Percentiles rank a stretch among this genome's conserved stretches.
These are phyloP conservation scores for Cerceris ruficornis DNA, from an alignment of 2,888 invertebrate species.

Conservation along the genomic window DNA sequence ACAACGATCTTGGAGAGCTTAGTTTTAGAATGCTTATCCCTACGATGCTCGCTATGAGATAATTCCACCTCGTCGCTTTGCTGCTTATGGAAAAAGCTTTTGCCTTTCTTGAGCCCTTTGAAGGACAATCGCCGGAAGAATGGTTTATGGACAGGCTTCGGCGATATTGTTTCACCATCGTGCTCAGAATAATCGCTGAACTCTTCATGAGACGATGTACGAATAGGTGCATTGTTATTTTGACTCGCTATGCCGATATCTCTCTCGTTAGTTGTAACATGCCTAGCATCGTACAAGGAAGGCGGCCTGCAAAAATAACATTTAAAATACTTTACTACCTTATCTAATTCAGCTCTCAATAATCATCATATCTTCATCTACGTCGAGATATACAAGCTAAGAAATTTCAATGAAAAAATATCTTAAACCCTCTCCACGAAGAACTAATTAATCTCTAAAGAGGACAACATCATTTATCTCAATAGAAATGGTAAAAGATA, in stretches of 20 bases:
- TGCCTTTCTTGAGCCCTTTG: constrained; percentile 92
- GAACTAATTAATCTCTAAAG: too few species aligned
- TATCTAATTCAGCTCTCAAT: not conserved
- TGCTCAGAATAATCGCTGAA: constrained; percentile 88
- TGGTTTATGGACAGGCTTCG: constrained; percentile 91
- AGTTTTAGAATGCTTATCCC: constrained; percentile 90
- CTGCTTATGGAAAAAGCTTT: constrained; percentile 94
- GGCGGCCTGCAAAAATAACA: constrained; percentile 69
- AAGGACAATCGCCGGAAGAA: constrained; percentile 94
- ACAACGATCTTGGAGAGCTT: constrained; percentile 96
- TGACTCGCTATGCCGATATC: constrained; percentile 70
- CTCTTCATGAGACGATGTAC: constrained; percentile 81
- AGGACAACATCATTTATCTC: too few species aligned
- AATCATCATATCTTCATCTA: not conserved
- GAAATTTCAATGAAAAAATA: too few species aligned
- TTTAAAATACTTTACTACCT: constrained; percentile 1
- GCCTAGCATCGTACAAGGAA: constrained; percentile 73
- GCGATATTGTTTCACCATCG: constrained; percentile 87
- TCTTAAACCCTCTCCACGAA: too few species aligned
- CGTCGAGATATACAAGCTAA: too few species aligned
- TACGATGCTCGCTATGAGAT: constrained; percentile 83
- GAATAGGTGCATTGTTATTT: constrained; percentile 73
- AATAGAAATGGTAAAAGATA: not conserved
- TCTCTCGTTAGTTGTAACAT: constrained; percentile 63
- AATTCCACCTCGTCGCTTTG: constrained; percentile 93